phyloP scores from a whole-genome alignment of 2,888 invertebrate genomes.

The Drosophila prostipennis region DNA sequence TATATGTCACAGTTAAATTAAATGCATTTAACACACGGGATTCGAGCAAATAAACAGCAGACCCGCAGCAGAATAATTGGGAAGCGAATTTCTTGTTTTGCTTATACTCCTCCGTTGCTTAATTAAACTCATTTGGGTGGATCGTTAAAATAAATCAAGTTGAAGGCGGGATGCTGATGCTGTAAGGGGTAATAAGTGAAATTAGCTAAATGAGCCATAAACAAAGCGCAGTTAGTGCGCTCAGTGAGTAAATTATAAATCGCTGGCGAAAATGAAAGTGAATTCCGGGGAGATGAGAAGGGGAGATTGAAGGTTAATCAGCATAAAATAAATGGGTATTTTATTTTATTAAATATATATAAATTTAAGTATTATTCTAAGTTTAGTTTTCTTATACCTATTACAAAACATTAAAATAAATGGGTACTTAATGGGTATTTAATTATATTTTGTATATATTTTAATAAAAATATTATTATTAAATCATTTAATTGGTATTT shows the following conservation, averaged over 20 bases:
- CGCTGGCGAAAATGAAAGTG: constrained; percentile 38
- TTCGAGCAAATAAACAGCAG: constrained; percentile 52
- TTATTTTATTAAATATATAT: neutral
- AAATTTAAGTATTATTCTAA: too few species aligned
- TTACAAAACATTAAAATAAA: too few species aligned
- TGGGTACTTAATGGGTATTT: too few species aligned
- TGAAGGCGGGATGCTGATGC: constrained; percentile 11
- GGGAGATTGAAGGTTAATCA: constrained; percentile 5
- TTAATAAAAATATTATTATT: too few species aligned
- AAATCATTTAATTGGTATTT: too few species aligned
- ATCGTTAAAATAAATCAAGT: constrained; percentile 70
- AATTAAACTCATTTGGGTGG: constrained; percentile 69
- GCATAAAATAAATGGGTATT: neutral
- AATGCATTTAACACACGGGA: constrained; percentile 73
- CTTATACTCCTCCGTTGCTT: constrained; percentile 29
- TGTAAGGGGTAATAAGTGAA: constrained; percentile 39
- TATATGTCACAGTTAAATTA: constrained; percentile 79
- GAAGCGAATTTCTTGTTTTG: constrained; percentile 32
- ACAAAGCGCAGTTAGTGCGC: constrained; percentile 12
- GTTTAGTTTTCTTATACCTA: too few species aligned
- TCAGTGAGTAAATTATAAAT: constrained; percentile 21
- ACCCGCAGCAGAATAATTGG: constrained; percentile 29
- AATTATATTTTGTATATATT: too few species aligned
- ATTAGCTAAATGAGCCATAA: constrained; percentile 64
- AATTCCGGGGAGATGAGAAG: constrained; percentile 9